Evolutionary conservation across 2,113 vertebrate species (phyloP).

Genomic region (Clupea harengus): DNA sequence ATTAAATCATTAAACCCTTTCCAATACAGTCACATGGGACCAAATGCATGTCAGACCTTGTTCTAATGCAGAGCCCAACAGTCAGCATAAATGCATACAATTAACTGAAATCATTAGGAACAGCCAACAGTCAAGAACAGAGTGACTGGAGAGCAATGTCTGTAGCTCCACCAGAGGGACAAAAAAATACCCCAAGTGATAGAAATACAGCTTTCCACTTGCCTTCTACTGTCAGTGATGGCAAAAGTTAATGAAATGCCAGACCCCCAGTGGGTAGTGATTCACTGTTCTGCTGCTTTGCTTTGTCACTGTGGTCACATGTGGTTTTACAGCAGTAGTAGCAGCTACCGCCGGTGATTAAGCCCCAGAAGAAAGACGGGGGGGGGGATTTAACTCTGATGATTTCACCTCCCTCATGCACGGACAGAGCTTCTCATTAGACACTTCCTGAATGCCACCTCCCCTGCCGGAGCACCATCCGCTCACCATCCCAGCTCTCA

Average conservation of each 20-base stretch:
- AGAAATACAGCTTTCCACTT: not conserved
- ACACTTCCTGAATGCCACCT: not conserved
- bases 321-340: not conserved
- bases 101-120: not conserved
- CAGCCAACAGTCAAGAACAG: not conserved
- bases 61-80: not conserved
- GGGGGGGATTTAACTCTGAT: not conserved
- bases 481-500: constrained; percentile 28
- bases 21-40: not conserved
- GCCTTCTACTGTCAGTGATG: not conserved
- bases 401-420: not conserved
- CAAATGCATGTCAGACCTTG: not conserved
- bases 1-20: not conserved
- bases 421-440: constrained; percentile 9
- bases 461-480: not conserved
- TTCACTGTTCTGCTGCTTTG: not conserved
- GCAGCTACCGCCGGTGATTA: not conserved
- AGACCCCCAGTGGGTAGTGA: not conserved
- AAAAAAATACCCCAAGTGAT: not conserved
- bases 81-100: not conserved
- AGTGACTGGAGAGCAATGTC: not conserved
- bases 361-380: not conserved
- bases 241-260: not conserved
- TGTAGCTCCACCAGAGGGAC: not conserved
- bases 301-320: not conserved